phyloP scores from a whole-genome alignment of 2,797 vertebrate species.

The Steatocranus sp. region DNA sequence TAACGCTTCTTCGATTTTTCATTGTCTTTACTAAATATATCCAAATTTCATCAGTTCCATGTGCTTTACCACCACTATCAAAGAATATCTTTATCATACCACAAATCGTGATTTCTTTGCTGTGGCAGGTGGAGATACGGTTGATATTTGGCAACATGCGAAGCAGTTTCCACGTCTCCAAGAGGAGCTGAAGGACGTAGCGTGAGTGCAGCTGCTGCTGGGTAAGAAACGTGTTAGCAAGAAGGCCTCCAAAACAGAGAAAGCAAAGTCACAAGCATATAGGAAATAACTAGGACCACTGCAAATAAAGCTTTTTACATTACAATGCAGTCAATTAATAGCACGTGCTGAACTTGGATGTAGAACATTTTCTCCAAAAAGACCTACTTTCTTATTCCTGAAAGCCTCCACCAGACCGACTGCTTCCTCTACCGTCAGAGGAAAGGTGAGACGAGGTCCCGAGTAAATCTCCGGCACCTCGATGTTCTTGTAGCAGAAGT shows the following conservation, averaged over 20 bases:
- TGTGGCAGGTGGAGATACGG: conserved; percentile 86
- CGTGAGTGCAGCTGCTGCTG: conserved; percentile 93
- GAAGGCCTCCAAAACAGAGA: background rate
- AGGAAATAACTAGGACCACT: background rate
- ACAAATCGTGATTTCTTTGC: conserved; percentile 91
- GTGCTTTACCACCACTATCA: background rate
- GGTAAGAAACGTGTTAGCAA: conserved; percentile 59
- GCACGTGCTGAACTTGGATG: accelerated
- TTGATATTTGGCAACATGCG: conserved; percentile 90
- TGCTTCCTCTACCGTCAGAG: conserved; percentile 83
- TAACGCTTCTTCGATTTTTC: background rate
- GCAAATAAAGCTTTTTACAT: background rate
- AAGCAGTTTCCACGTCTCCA: conserved; percentile 86
- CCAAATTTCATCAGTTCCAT: background rate
- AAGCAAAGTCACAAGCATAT: background rate
- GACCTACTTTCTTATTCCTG: conserved; percentile 87
- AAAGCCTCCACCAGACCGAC: conserved; percentile 89
- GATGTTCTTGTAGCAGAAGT: conserved; percentile 80
- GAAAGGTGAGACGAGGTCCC: conserved; percentile 88
- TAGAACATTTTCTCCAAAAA: background rate
- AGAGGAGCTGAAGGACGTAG: conserved; percentile 89
- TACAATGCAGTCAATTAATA: background rate
- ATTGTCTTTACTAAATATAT: background rate
- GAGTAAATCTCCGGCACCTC: conserved; percentile 84
- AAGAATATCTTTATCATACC: conserved; percentile 68